phyloP scores from a whole-genome alignment of 1,140 invertebrate species.

The Mactra quadrangularis region DNA sequence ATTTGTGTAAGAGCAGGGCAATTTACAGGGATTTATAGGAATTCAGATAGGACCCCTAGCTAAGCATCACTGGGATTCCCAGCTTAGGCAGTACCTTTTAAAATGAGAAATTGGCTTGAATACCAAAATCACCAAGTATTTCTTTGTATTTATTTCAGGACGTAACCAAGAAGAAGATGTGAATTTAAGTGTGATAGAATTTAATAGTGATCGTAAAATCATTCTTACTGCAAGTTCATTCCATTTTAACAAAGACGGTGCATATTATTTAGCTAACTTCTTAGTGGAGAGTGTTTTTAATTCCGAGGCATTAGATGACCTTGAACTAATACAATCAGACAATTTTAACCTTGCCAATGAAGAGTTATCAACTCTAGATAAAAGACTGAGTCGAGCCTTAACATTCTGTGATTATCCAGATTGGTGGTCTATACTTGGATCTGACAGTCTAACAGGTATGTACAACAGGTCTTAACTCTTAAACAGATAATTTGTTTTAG shows the following conservation, averaged over 20 bases:
- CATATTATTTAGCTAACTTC: conserved; percentile 71
- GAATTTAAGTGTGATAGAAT: conserved; percentile 52
- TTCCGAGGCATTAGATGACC: conserved; percentile 65
- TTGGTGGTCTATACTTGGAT: conserved; percentile 72
- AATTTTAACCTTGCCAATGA: conserved; percentile 75
- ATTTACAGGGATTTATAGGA: no score
- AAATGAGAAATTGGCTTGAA: no score
- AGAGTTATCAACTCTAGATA: conserved; percentile 71
- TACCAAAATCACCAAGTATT: no score
- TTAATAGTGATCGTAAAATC: conserved; percentile 11
- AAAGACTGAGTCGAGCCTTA: conserved; percentile 66
- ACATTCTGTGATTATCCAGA: conserved; percentile 58
- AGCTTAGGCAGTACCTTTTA: no score
- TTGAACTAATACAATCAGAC: conserved; percentile 73
- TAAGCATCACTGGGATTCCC: no score
- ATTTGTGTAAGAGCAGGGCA: no score
- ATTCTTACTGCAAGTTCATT: conserved; percentile 56
- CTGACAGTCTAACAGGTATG: conserved; percentile 3
- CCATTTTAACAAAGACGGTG: conserved; percentile 66
- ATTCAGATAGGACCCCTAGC: no score
- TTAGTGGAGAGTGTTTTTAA: conserved; percentile 72
- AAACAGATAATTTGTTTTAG: no score
- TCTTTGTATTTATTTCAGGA: conserved; percentile 40
- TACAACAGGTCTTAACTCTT: not conserved
- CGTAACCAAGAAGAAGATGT: conserved; percentile 62